Percentiles rank a stretch among this genome's conserved stretches.
Conservation (phyloP, 2,113 vertebrate genomes). For the Rhegmatorhina hoffmannsi region DNA sequence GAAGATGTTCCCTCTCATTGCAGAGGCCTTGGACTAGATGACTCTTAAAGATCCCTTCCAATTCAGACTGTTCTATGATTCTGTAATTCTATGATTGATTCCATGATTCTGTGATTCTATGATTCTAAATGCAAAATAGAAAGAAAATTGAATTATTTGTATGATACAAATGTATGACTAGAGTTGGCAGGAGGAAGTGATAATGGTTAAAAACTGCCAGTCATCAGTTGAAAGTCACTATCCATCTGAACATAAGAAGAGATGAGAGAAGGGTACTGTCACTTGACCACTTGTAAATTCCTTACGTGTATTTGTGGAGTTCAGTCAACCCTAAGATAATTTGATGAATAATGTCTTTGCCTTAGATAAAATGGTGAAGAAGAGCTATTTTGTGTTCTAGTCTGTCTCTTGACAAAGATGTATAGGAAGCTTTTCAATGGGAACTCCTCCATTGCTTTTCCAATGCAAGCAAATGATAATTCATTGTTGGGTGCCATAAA, state of each 20-base stretch:
- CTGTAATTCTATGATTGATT: background rate
- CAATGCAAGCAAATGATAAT: background rate
- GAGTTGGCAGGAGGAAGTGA: background rate
- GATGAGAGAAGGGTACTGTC: background rate
- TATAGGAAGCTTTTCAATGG: conserved; percentile 14
- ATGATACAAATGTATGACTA: background rate
- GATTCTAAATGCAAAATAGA: background rate
- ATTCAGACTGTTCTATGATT: background rate
- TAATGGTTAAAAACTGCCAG: background rate
- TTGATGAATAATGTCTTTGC: background rate
- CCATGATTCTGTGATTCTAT: background rate
- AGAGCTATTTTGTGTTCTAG: conserved; percentile 8
- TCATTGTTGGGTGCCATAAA: background rate
- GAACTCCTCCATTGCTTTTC: conserved; percentile 3
- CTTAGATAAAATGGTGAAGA: background rate
- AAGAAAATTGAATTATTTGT: background rate
- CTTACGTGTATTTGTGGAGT: background rate
- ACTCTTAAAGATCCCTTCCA: background rate
- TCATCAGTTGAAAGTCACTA: background rate
- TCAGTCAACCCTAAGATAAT: background rate
- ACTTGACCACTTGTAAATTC: background rate
- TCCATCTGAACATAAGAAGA: background rate
- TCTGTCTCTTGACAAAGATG: background rate
- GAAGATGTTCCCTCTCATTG: background rate
- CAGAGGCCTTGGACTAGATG: background rate